These are phyloP conservation scores for Caenorhabditis macrosperma DNA, from an alignment of 2,888 invertebrate genomes.

Conservation along the genomic window DNA sequence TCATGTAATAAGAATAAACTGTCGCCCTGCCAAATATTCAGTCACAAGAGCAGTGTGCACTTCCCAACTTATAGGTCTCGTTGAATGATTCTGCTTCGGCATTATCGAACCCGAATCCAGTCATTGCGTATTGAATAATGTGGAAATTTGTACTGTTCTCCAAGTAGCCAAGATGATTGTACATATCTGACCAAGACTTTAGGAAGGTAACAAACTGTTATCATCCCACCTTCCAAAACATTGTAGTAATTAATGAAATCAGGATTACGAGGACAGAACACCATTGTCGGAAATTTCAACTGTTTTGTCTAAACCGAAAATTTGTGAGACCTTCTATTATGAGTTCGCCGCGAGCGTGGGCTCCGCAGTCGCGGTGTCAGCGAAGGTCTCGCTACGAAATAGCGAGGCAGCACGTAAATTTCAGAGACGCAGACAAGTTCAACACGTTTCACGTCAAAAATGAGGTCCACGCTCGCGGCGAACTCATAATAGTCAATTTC, in stretches of 20 bases:
- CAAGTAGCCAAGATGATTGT: constrained; percentile 49
- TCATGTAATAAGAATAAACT: constrained; percentile 25
- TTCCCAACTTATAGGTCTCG: constrained; percentile 41
- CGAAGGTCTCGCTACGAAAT: no score
- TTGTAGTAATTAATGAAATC: constrained; percentile 62
- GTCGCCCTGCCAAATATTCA: constrained; percentile 16
- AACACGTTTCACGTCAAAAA: no score
- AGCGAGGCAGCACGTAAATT: no score
- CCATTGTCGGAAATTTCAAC: constrained; percentile 60
- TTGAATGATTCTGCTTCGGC: constrained; percentile 43
- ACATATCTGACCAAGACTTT: constrained; percentile 46
- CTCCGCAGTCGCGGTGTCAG: no score
- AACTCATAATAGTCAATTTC: no score
- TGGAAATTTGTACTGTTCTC: constrained; percentile 48
- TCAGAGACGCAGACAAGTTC: no score
- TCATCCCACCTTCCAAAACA: constrained; percentile 48
- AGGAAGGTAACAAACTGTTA: background rate
- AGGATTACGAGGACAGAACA: constrained; percentile 63
- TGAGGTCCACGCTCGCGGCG: no score
- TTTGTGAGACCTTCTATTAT: background rate
- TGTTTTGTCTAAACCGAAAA: constrained; percentile 35
- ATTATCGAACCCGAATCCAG: constrained; percentile 56
- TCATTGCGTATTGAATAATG: constrained; percentile 53
- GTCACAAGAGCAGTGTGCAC: background rate
- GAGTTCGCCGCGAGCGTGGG: no score